These are phyloP conservation scores for Hippocampus comes DNA, from an alignment of 2,113 vertebrate species.

Conservation along the genomic window DNA sequence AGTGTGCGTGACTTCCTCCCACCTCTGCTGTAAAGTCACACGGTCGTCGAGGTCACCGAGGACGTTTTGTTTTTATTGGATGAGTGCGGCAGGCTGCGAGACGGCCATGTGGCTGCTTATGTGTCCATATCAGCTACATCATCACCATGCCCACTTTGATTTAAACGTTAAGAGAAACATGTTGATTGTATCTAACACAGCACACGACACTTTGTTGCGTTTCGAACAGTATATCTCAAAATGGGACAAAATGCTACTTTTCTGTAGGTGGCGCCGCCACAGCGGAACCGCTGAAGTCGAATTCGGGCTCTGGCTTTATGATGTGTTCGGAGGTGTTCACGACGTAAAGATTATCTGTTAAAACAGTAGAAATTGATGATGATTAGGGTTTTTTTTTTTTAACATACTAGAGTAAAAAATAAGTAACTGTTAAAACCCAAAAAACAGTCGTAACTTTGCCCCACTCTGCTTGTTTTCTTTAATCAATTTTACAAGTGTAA, in stretches of 20 bases:
- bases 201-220: neutral
- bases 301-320: neutral
- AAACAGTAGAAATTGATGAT: neutral
- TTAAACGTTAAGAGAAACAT: neutral
- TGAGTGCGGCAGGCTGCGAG: neutral
- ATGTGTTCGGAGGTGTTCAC: too few relatives aligned
- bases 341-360: neutral
- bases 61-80: neutral
- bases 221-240: neutral
- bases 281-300: neutral
- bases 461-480: neutral
- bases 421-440: neutral
- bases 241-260: neutral
- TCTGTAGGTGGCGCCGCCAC: neutral
- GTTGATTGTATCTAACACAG: neutral
- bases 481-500: neutral
- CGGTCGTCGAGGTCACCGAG: neutral
- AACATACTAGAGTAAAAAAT: neutral
- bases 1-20: too few relatives aligned
- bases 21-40: conserved; percentile 4
- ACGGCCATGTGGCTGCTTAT: conserved; percentile 43
- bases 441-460: neutral
- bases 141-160: conserved; percentile 13
- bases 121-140: conserved; percentile 34
- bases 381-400: neutral